A percentile compares a stretch with the other conserved stretches of the same genome.
phyloP scores from a whole-genome alignment of 1,140 invertebrate genomes.

The Drosophila tropicalis region DNA sequence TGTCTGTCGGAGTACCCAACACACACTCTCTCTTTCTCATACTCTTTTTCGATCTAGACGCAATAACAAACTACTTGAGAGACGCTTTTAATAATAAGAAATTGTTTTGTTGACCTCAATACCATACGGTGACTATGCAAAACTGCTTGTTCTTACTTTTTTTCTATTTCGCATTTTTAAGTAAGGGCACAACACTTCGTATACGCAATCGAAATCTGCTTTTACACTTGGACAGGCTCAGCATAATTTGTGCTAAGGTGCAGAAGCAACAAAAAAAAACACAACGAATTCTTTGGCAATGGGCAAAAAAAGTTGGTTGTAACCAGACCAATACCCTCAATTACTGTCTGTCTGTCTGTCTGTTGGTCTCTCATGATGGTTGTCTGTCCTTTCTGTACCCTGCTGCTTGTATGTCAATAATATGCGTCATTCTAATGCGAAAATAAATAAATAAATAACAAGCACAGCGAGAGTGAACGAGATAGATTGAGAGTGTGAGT shows the following conservation, averaged over 20 bases:
- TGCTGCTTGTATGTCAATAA: slow-evolving; percentile 57
- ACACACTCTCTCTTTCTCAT: slow-evolving; percentile 5
- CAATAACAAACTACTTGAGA: slow-evolving; percentile 70
- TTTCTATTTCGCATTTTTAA: slow-evolving; percentile 2
- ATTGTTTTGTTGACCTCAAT: slow-evolving; percentile 63
- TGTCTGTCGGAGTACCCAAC: slow-evolving; percentile 3
- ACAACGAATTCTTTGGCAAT: slow-evolving; percentile 33
- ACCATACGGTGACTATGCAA: slow-evolving; percentile 44
- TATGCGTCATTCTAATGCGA: slow-evolving; percentile 73
- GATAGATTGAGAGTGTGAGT: background rate
- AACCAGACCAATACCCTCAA: slow-evolving; percentile 46
- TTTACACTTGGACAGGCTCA: slow-evolving; percentile 50
- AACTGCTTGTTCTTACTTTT: slow-evolving; percentile 1
- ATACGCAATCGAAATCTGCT: slow-evolving; percentile 41
- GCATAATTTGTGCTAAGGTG: slow-evolving; percentile 33
- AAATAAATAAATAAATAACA: slow-evolving; percentile 60
- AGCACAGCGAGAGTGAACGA: background rate
- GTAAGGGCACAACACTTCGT: slow-evolving; percentile 7
- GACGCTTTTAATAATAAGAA: slow-evolving; percentile 44
- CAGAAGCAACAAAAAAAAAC: slow-evolving; percentile 22
- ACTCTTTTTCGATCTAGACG: background rate
- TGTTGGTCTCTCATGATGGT: slow-evolving; percentile 1
- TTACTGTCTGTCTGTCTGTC: slow-evolving; percentile 26
- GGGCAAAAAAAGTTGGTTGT: slow-evolving; percentile 33
- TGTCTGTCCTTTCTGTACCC: slow-evolving; percentile 17